Evolutionary conservation across 2,797 vertebrate genomes (phyloP).

Genomic region (Phalloptychus januarius): DNA sequence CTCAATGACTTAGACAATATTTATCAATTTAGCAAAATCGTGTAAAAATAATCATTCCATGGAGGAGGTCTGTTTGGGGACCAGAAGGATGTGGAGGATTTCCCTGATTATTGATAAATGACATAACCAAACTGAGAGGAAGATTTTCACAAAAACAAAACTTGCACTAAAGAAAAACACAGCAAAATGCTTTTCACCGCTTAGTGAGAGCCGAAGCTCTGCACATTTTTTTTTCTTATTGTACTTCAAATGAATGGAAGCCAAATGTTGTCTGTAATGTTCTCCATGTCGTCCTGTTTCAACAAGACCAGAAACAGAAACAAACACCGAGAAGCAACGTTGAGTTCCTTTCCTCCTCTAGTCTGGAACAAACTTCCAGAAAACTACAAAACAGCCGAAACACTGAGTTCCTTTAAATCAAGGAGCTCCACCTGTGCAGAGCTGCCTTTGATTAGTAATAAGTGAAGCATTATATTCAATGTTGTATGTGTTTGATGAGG

Average conservation of each 20-base stretch:
- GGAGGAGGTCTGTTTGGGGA: background rate
- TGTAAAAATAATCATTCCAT: background rate
- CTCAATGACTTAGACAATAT: background rate
- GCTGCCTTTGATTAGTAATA: no score
- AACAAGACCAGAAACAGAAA: background rate
- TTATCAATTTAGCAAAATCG: background rate
- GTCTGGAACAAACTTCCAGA: no score
- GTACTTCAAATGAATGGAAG: background rate
- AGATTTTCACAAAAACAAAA: background rate
- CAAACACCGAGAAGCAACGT: no score
- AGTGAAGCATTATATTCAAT: no score
- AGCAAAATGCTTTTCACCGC: background rate
- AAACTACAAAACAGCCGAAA: no score
- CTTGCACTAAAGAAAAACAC: background rate
- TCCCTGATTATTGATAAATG: background rate
- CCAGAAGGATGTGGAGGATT: background rate
- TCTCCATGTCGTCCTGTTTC: constrained; percentile 2
- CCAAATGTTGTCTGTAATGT: background rate
- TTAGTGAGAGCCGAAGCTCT: background rate
- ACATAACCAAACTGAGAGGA: background rate
- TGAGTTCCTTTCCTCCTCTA: no score
- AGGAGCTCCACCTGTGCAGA: no score
- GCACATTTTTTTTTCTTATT: background rate
- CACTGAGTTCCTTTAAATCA: no score
- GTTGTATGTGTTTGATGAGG: no score